Evolutionary conservation across 2,888 invertebrate genomes (phyloP).

Genomic region (Laothoe populi): DNA sequence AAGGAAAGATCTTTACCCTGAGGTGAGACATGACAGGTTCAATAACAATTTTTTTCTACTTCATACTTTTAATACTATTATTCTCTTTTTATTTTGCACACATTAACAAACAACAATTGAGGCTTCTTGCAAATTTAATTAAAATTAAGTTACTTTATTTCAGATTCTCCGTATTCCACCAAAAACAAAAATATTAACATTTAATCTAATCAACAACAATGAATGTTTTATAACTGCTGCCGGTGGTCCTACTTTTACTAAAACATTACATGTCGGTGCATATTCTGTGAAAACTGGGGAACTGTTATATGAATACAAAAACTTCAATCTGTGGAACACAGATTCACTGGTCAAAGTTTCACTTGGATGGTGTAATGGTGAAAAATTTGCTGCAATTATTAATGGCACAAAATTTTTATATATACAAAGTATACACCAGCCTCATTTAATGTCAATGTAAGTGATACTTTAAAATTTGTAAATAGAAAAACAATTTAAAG

Average conservation of each 20-base stretch:
- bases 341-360: conserved; percentile 61
- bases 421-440: conserved; percentile 68
- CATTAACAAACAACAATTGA: too few relatives aligned
- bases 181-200: conserved; percentile 58
- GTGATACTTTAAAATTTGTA: conserved; percentile 36
- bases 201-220: conserved; percentile 66
- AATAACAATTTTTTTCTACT: too few relatives aligned
- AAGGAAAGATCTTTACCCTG: too few relatives aligned
- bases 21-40: too few relatives aligned
- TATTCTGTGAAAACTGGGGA: conserved; percentile 64
- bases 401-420: conserved; percentile 68
- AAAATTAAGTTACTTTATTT: too few relatives aligned
- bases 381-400: conserved; percentile 69
- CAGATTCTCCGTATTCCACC: conserved; percentile 64
- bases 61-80: too few relatives aligned
- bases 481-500: too few relatives aligned
- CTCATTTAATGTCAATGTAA: conserved; percentile 61
- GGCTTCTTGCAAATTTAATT: too few relatives aligned
- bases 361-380: conserved; percentile 68
- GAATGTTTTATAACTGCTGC: conserved; percentile 64
- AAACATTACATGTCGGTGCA: conserved; percentile 49
- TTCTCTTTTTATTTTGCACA: too few relatives aligned
- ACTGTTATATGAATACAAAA: conserved; percentile 51
- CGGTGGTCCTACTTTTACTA: conserved; percentile 31
- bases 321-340: conserved; percentile 39